Conservation (phyloP, 2,888 invertebrate species). For the Carterocephalus palaemon region DNA sequence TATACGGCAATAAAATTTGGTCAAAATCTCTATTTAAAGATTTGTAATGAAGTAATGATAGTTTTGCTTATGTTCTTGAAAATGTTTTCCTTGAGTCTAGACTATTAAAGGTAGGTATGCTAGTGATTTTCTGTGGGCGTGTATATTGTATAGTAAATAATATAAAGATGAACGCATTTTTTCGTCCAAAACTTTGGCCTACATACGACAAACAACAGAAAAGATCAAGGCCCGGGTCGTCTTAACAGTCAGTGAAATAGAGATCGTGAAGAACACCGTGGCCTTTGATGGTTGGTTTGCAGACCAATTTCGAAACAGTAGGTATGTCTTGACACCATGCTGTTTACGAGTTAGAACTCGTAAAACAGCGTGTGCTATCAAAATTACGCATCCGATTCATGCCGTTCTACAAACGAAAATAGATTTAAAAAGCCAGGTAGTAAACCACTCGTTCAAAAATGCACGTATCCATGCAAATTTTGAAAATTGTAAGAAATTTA, state of each 20-base stretch:
- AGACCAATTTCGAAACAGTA: conserved; percentile 34
- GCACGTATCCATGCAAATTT: conserved; percentile 31
- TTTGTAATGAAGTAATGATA: no score
- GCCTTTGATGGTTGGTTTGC: conserved; percentile 36
- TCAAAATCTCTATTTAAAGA: no score
- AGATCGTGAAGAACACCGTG: conserved; percentile 27
- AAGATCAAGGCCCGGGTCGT: conserved; percentile 21
- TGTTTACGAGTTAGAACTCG: conserved; percentile 42
- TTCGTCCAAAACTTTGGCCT: conserved; percentile 16
- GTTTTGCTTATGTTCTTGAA: no score
- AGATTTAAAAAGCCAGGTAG: conserved; percentile 18
- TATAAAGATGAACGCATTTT: conserved; percentile 10
- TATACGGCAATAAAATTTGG: no score
- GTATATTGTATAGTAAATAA: no score
- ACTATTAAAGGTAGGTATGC: no score
- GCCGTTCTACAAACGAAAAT: conserved; percentile 14
- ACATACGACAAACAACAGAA: conserved; percentile 12
- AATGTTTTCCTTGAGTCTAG: no score
- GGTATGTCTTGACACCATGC: conserved; percentile 41
- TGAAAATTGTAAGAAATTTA: conserved; percentile 45
- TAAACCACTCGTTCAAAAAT: conserved; percentile 33
- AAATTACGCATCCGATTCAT: conserved; percentile 27
- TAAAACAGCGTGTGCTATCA: conserved; percentile 37
- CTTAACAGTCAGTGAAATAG: conserved; percentile 22
- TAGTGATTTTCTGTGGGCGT: background rate